Percentiles rank a stretch among this genome's conserved stretches.
Evolutionary conservation across 2,888 invertebrate genomes (phyloP).

Genomic region (Mystacides longicornis): DNA sequence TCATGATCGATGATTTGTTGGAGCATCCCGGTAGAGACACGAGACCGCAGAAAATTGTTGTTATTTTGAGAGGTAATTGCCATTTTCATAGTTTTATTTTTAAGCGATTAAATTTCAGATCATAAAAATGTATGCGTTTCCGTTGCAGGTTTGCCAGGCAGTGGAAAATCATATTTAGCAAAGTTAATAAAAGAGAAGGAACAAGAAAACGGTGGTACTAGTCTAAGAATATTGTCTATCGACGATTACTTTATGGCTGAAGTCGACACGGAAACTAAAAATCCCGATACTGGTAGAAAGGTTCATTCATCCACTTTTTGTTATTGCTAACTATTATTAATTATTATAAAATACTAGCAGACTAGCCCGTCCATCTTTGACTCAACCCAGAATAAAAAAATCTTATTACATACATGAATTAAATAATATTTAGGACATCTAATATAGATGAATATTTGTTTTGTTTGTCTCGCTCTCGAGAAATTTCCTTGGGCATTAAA

Average conservation of each 20-base stretch:
- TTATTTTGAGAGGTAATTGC: slow-evolving; percentile 68
- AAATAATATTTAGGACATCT: no score
- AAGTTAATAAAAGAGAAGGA: slow-evolving; percentile 78
- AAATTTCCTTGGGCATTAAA: no score
- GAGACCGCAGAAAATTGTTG: slow-evolving; percentile 74
- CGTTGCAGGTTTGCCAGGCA: slow-evolving; percentile 70
- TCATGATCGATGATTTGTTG: slow-evolving; percentile 75
- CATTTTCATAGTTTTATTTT: not conserved
- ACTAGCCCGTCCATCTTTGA: no score
- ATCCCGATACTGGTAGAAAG: slow-evolving; percentile 65
- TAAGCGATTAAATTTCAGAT: no score
- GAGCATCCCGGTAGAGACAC: slow-evolving; percentile 70
- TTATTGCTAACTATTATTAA: no score
- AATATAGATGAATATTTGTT: no score
- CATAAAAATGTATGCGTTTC: not conserved
- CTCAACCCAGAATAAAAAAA: no score
- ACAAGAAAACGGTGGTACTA: slow-evolving; percentile 77
- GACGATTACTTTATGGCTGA: slow-evolving; percentile 95
- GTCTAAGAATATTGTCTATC: slow-evolving; percentile 86
- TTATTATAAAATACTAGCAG: no score
- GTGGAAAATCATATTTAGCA: slow-evolving; percentile 88
- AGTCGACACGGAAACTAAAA: slow-evolving; percentile 63
- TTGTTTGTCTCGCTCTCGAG: no score
- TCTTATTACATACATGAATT: no score
- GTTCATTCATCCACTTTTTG: no score